These are phyloP conservation scores for Zaprionus inermis DNA, from an alignment of 1,140 invertebrate genomes.

Conservation along the genomic window DNA sequence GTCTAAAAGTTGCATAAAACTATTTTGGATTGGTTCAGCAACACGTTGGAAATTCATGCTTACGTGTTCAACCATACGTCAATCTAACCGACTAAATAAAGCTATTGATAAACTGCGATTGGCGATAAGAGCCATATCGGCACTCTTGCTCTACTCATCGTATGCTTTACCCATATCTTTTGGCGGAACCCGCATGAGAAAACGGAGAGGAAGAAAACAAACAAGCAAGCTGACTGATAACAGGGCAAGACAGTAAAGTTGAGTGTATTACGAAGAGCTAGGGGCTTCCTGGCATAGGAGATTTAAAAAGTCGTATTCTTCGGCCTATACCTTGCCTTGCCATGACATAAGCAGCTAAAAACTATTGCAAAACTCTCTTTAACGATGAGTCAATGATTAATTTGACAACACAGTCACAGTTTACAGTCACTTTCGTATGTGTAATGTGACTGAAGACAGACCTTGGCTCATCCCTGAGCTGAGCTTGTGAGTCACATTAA, in stretches of 20 bases:
- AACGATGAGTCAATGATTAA: slow-evolving; percentile 59
- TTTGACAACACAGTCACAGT: slow-evolving; percentile 50
- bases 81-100: slow-evolving; percentile 63
- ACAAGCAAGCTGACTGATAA: slow-evolving; percentile 29
- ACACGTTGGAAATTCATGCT: neutral
- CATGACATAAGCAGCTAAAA: slow-evolving; percentile 69
- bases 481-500: slow-evolving; percentile 27
- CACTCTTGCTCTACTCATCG: neutral
- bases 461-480: slow-evolving; percentile 12
- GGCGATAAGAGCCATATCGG: slow-evolving; percentile 53
- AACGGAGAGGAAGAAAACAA: slow-evolving; percentile 16
- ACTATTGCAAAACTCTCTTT: slow-evolving; percentile 45
- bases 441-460: slow-evolving; percentile 11
- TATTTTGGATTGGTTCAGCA: neutral
- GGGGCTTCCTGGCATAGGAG: slow-evolving; percentile 1
- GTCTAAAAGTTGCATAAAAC: neutral
- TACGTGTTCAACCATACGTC: slow-evolving; percentile 46
- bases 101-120: slow-evolving; percentile 70
- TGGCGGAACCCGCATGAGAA: slow-evolving; percentile 24
- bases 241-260: neutral
- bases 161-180: slow-evolving; percentile 38
- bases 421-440: slow-evolving; percentile 8
- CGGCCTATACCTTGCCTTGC: slow-evolving; percentile 12
- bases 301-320: slow-evolving; percentile 34
- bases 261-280: neutral